Evolutionary conservation across 53 echinoderm and acorn worm species (phyloP).

Genomic region (Astropecten irregularis): DNA sequence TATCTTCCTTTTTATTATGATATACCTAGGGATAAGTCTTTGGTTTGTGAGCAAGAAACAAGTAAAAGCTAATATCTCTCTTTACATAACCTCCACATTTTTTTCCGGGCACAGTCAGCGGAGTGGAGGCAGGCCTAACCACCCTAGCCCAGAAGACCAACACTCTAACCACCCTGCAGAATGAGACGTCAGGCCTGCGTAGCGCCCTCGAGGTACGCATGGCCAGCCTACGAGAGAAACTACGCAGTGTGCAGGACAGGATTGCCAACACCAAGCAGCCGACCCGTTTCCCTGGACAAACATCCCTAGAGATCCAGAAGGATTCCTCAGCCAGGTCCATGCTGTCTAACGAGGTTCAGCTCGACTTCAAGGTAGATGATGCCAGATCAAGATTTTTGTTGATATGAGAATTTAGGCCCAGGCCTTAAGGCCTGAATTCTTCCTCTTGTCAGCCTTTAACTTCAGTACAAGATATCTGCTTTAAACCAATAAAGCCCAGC

Average conservation of each 20-base stretch:
- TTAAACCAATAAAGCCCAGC: no score
- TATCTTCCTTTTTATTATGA: no score
- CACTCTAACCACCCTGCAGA: slow-evolving; percentile 57
- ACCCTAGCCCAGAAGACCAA: slow-evolving; percentile 52
- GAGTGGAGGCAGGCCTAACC: slow-evolving; percentile 51
- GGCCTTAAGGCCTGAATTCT: no score
- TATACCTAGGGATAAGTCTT: no score
- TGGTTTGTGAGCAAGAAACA: no score
- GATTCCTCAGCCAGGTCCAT: slow-evolving; percentile 10
- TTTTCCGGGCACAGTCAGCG: slow-evolving; percentile 55
- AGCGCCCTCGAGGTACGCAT: slow-evolving; percentile 69
- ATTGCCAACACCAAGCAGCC: slow-evolving; percentile 88
- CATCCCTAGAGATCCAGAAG: slow-evolving; percentile 60
- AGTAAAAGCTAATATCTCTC: no score
- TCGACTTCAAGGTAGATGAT: slow-evolving; percentile 69
- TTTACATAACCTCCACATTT: no score
- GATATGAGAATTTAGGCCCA: no score
- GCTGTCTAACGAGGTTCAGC: slow-evolving; percentile 71
- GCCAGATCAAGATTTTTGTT: no score
- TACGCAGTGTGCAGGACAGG: slow-evolving; percentile 70
- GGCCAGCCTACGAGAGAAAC: slow-evolving; percentile 71
- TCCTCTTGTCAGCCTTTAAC: no score
- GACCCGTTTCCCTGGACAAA: slow-evolving; percentile 72
- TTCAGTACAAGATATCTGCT: no score
- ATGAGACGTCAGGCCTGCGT: slow-evolving; percentile 71